Base-by-base conservation (phyloP, 2,888 invertebrate genomes). In the Eledona agricola region DNA sequence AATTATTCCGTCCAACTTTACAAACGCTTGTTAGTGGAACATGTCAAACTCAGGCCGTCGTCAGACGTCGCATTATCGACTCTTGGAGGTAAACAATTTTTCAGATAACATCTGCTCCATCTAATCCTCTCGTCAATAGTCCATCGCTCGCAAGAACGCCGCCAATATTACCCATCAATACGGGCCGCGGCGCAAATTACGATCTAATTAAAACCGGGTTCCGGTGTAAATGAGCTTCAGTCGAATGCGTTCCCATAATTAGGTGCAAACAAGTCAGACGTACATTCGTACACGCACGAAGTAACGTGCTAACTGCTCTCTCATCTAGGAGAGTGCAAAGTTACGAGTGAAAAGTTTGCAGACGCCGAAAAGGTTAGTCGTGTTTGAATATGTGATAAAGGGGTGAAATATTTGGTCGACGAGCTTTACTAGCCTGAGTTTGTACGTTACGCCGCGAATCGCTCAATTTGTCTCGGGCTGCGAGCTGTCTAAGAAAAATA, bases 251-350 rank as follows among this genome's bases (percentile, higher is more conserved):
- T 66, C 65, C 69, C 69, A 67, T 72, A 72, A 72, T 70, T 72
- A 71, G 67, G 69, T 70, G 71, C 69, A 72, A 72, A 72, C 72
- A 70, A 72, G 70, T 70, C 64, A 66, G 65, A 60, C 64, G 64
- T 62, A 65, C 62, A 57, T 58, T 55, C 51, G 53, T 60, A 65
- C 66, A 64, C 53, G 53, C 57, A 62, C 55, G 57, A 56, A 54
- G 57, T 58, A 50, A 57, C 58, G 51, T 40, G 51, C 40, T 53
- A 53, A 53, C 50, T 51, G 40, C 42, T 51, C 34, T 34, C 49
- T 23, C 57, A 45, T 43, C 50, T 55, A 43, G 28, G 43, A 43
- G 53, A 63, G 63, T 62, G 58, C 56, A 59, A 65, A 64, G 62
- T 64, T 63, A 55, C 32, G 58, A 53, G 60, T 52, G 62, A 62